These are phyloP conservation scores for Upupa epops DNA, from an alignment of 2,113 vertebrate genomes.

Conservation along the genomic window DNA sequence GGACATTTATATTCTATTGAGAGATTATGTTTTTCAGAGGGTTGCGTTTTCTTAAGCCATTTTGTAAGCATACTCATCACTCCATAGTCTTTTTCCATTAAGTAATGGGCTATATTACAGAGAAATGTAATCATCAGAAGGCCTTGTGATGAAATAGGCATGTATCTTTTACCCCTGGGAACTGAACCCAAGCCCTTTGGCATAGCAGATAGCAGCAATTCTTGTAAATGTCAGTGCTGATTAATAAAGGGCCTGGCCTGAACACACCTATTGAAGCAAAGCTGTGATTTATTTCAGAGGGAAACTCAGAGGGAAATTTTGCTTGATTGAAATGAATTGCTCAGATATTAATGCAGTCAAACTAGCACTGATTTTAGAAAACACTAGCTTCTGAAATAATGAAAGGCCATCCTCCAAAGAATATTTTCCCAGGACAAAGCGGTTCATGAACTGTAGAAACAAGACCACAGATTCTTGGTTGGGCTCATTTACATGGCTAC, in stretches of 20 bases:
- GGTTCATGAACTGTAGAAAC: neutral
- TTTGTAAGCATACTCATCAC: neutral
- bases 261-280: neutral
- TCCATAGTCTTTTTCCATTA: neutral
- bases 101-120: neutral
- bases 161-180: neutral
- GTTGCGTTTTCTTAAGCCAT: neutral
- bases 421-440: neutral
- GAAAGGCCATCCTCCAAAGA: neutral
- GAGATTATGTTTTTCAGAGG: neutral
- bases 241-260: constrained; percentile 8
- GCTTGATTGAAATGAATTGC: neutral
- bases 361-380: neutral
- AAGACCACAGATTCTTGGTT: neutral
- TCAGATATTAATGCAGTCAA: neutral
- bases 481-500: neutral
- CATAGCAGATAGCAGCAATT: neutral
- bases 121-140: neutral
- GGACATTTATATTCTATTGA: neutral
- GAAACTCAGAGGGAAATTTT: neutral
- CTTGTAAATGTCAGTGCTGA: constrained; percentile 10
- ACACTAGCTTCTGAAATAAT: neutral
- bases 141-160: neutral
- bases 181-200: neutral
- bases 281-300: neutral